A percentile compares a stretch with the other conserved stretches of the same genome.
phyloP scores from a whole-genome alignment of 2,888 invertebrate species.

The Drosophila kuntzei region DNA sequence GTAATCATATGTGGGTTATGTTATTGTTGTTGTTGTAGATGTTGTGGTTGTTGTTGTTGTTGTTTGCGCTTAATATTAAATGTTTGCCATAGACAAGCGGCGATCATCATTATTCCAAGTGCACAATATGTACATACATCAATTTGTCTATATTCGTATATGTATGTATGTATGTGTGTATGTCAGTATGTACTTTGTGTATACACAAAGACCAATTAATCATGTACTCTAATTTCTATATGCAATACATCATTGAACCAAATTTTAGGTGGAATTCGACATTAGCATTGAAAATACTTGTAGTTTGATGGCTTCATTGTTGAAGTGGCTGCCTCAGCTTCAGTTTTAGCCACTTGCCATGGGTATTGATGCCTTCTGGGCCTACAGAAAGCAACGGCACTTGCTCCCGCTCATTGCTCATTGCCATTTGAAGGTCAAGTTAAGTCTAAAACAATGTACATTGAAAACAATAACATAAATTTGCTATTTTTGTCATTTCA shows the following conservation, averaged over 20 bases:
- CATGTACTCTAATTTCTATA: conserved; percentile 70
- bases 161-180: not conserved
- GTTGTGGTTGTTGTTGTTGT: conserved; percentile 9
- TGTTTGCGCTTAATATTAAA: conserved; percentile 59
- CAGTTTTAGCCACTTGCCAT: conserved; percentile 54
- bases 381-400: conserved; percentile 51
- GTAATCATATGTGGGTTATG: conserved; percentile 67
- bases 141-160: conserved; percentile 3
- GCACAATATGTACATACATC: conserved; percentile 18
- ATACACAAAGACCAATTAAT: conserved; percentile 69
- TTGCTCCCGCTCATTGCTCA: conserved; percentile 56
- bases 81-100: conserved; percentile 47
- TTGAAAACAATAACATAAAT: conserved; percentile 45
- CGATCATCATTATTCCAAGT: conserved; percentile 42
- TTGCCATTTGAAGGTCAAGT: conserved; percentile 70
- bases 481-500: conserved; percentile 60
- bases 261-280: conserved; percentile 39
- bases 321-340: conserved; percentile 58
- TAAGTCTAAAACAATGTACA: conserved; percentile 19
- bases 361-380: conserved; percentile 58
- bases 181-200: not conserved
- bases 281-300: conserved; percentile 66
- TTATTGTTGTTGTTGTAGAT: conserved; percentile 20
- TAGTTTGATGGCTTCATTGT: conserved; percentile 77
- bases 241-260: conserved; percentile 68